Evolutionary conservation across 2,888 invertebrate species (phyloP), one percentile per base, ranked within the genome.

Genomic region (Pollenia amentaria): DNA sequence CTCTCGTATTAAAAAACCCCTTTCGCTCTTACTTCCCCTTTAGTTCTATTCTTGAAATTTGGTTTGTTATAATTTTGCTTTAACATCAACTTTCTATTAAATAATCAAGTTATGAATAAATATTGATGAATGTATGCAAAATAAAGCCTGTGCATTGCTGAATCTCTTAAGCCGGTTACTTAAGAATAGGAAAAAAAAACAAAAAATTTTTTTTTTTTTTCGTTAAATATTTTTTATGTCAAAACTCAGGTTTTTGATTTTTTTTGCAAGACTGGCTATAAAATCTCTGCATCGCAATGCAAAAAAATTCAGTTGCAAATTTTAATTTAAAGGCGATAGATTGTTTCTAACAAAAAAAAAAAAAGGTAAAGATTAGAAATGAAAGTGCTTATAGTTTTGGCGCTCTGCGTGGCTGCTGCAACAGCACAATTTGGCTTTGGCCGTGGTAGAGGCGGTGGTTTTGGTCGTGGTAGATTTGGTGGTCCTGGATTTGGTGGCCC

Each of bases 371-470:
- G 29, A 14, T 10, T 42, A 55, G 38, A 60, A 67, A 89, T 91
- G 91, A 91, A 90, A 90, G 88, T 90, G 86, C 89, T 91, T 67
- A 84, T 91, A 87, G 89, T 91, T 70, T 82, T 91, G 44, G 89
- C 90, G 77, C 87, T 89, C 86, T 91, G 89, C 78, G 89, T 91
- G 81, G 91, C 89, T 18, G 75, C 89, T 10, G 86, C 88, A 29
- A 46, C 42, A 88, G 89, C 44, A 90, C 91, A 53, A 16, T 72
- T 21, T 40, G 72, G 76, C 9, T 10, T 3, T 14, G 83, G 87
- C 11, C 76, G 75, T 3, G 16, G 77, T 10, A 72, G 75, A 29
- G 67, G 60, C 7, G 72, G 44, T n/a, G 83, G 76, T 6, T 40
- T 18, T 10, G 75, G 80, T 2, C 64, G 76, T 16, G 57, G 53